phyloP scores from a whole-genome alignment of 2,113 vertebrate species.

The Heptranchias perlo region DNA sequence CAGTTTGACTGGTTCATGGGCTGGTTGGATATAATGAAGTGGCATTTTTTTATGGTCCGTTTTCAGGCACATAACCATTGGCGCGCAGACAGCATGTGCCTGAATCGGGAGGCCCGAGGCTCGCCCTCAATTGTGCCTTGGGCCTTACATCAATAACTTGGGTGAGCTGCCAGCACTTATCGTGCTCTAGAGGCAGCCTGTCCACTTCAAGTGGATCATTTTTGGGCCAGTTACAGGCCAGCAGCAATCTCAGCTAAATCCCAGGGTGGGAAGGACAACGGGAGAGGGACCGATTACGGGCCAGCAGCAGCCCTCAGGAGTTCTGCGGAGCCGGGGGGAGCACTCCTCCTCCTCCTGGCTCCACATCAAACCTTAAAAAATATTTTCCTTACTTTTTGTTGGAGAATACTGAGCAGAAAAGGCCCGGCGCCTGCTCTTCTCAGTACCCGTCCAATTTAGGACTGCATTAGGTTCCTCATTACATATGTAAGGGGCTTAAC shows the following conservation, averaged over 20 bases:
- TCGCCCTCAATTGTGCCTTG: not conserved
- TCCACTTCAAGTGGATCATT: not conserved
- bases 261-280: not conserved
- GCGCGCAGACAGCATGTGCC: not conserved
- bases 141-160: not conserved
- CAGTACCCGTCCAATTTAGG: not conserved
- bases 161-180: too few species aligned
- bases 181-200: not conserved
- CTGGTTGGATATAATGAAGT: not conserved
- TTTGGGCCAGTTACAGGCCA: not conserved
- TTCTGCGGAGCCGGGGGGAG: not conserved
- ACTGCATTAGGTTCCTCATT: not conserved
- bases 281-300: not conserved
- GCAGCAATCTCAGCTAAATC: not conserved
- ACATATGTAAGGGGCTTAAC: not conserved
- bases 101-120: not conserved
- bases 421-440: not conserved
- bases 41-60: not conserved
- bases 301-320: not conserved
- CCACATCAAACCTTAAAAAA: not conserved
- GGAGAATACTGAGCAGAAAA: not conserved
- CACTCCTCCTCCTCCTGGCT: not conserved
- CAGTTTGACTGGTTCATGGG: not conserved
- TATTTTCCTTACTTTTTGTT: too few species aligned
- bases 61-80: not conserved